Evolutionary conservation across 2,888 invertebrate species (phyloP), one percentile per base, ranked within the genome.

Genomic region (Deilephila elpenor): DNA sequence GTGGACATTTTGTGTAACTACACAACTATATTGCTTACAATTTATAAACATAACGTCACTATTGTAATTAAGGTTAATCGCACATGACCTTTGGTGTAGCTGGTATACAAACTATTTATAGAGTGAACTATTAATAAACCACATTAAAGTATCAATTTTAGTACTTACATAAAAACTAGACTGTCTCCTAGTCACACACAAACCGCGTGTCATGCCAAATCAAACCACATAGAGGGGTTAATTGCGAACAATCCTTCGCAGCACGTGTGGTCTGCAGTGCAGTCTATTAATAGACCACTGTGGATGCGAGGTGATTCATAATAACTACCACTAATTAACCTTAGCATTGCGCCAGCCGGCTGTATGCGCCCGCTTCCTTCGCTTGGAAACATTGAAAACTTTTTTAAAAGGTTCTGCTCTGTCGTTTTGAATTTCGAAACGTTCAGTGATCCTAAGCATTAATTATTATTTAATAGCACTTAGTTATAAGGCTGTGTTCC

Each of bases 291-390:
- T 73, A 73, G 67, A 5, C 5, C 17, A 53, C 32, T 61, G 25
- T 73, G 25, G 59, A 53, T 20, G 34, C 25, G 72, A 73, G 59
- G 67, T 71, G 71, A 74, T 71, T 74, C 64, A 62, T 64, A 56
- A 56, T 56, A 56, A 67, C 64, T 51, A 67, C 32, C 71, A 64
- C 32, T 32, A 74, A 32, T 74, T 74, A 74, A 71, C 67, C 71
- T 71, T 64, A 34, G 51, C 67, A 67, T 25, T 67, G 67, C 51
- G 51, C 51, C 59, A 29, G 37, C 64, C 5, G 64, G 34, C 64
- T 25, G 56, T 56, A 25, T 29, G 44, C 74, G 34, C 51, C 64
- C 71, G 73, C 70, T 67, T 73, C 71, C 64, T 44, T 67, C 44
- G 64, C 44, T 44, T 20, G 56, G 6, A 56, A 67, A 67, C 8